These are phyloP conservation scores for Xyliphius kryptos DNA, from an alignment of 2,113 vertebrate species.

Conservation along the genomic window DNA sequence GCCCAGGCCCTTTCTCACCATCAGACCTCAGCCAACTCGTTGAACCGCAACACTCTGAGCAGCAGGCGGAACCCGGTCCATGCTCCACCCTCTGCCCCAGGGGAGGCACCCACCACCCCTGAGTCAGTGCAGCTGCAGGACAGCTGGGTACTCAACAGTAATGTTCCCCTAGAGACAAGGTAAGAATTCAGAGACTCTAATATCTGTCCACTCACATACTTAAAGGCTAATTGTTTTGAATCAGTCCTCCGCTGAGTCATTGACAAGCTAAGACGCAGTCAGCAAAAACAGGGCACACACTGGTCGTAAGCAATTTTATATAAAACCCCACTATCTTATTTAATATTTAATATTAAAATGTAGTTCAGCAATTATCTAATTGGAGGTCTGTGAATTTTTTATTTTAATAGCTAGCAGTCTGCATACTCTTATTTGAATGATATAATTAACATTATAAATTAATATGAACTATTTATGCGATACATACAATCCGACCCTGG, in stretches of 20 bases:
- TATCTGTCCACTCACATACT: neutral
- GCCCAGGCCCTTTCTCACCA: slow-evolving; percentile 93
- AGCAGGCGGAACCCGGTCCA: slow-evolving; percentile 90
- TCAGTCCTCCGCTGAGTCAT: neutral
- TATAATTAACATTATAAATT: neutral
- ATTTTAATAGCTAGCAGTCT: no score
- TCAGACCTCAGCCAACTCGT: slow-evolving; percentile 92
- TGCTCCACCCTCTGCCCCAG: slow-evolving; percentile 75
- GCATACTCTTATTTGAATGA: neutral
- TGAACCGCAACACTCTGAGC: slow-evolving; percentile 92
- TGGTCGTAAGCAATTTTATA: no score
- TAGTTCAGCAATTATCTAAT: no score
- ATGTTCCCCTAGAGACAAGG: slow-evolving; percentile 95
- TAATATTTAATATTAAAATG: no score
- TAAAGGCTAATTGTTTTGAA: neutral
- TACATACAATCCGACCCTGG: no score
- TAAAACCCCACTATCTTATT: no score
- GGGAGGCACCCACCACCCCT: slow-evolving; percentile 89
- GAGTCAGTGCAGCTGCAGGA: slow-evolving; percentile 98
- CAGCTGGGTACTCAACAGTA: slow-evolving; percentile 99
- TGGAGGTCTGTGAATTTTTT: no score
- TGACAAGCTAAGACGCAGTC: no score
- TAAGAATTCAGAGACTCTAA: slow-evolving; percentile 48
- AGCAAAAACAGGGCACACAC: no score
- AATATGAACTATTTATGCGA: no score